Base-by-base conservation (phyloP, 2,888 invertebrate genomes). In the Meghimatium bilineatum region DNA sequence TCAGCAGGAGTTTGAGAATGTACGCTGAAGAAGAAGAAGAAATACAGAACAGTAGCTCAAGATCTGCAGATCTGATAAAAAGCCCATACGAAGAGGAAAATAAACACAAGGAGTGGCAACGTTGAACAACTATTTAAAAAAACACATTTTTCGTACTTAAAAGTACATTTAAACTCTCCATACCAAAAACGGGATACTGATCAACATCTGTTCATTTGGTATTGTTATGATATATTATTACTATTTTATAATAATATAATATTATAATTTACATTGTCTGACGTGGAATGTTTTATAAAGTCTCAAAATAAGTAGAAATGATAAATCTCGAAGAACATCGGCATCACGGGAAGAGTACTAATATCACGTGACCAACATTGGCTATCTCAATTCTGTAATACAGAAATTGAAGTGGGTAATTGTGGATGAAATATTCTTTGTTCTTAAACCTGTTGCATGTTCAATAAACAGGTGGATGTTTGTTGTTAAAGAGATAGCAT, bases 321-420 rank as follows among this genome's bases (percentile, higher is more conserved):
- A 12, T 20, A 74, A 60, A 63, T 76, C 75, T 76, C 77, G 77
- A 26, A 34, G 23, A 17, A 36, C 75, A 60, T 66, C 83, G 83
- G 10, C 89, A 89, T 89, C 88, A 89, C 90, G 90, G 89, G 89
- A 91, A 90, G 88, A 89, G 83, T 89, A 87, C 87, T 80, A 80
- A 86, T 80, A 88, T 91, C 91, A 91, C 91, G 91, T 91, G 91
- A 91, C 90, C 89, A 88, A 87, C 89, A 88, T 89, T 89, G 89
- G 89, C 86, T 36, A 36, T 90, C 76, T 88, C 44, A 8, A 44
- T 8, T 44, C 44, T 44, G 88, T 89, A 90, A 90, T 88, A 88
- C 89, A 90, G 87, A 88, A 85, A 81, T 87, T 88, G 89, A 90
- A 89, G 91, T 90, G 75, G 69, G 80, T 83, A 49, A 84, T 63